Conservation (phyloP, 53 echinoderm and acorn worm species). For the Apostichopus leukothele region DNA sequence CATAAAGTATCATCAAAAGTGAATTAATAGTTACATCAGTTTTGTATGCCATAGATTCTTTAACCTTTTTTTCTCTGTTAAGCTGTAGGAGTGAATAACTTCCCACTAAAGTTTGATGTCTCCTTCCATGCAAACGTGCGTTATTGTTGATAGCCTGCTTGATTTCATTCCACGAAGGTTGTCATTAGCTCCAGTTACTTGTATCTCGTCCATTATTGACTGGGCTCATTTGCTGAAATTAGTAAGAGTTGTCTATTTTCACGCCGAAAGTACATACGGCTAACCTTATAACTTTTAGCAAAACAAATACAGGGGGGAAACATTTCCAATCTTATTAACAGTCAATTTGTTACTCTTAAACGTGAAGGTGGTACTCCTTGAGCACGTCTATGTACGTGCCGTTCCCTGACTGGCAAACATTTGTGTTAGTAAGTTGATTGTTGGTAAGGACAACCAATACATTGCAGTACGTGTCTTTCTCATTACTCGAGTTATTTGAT, state of each 20-base stretch:
- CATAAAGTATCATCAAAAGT: too few species aligned
- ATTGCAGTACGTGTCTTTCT: conserved; percentile 3
- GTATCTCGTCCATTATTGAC: conserved; percentile 32
- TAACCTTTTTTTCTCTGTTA: too few species aligned
- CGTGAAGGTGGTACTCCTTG: conserved; percentile 30
- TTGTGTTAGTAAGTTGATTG: conserved; percentile 27
- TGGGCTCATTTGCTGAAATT: conserved; percentile 41
- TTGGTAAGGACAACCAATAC: conserved; percentile 35
- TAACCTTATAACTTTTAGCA: conserved; percentile 32
- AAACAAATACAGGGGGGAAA: conserved; percentile 17
- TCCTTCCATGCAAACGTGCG: not conserved
- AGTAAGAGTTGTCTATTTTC: conserved; percentile 41
- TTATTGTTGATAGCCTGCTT: not conserved
- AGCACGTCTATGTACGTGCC: conserved; percentile 26
- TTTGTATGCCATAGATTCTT: too few species aligned
- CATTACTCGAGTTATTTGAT: conserved; percentile 28
- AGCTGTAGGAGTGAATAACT: too few species aligned
- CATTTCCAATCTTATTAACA: conserved; percentile 46
- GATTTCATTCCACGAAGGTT: conserved; percentile 11
- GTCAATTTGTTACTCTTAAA: conserved; percentile 42
- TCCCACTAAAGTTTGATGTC: too few species aligned
- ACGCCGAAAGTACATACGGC: conserved; percentile 26
- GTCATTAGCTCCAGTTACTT: conserved; percentile 37
- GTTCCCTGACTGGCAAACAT: conserved; percentile 35
- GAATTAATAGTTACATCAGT: too few species aligned